These are phyloP conservation scores for Cercocebus atys DNA, from an alignment of 2,113 vertebrate genomes.

Conservation along the genomic window DNA sequence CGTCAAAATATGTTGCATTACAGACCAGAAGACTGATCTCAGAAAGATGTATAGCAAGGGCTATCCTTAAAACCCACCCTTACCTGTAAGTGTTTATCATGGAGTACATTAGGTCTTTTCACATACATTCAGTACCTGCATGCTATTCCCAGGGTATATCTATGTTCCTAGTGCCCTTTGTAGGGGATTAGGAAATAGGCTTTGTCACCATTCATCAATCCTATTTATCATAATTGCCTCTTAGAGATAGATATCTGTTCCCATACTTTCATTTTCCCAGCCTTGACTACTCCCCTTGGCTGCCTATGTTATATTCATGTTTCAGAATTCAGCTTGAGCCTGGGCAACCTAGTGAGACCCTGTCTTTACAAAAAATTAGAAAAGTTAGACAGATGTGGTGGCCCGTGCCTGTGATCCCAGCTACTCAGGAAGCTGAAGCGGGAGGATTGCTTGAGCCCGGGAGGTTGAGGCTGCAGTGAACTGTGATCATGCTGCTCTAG, in stretches of 20 bases:
- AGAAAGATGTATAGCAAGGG: neutral
- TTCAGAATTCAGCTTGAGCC: conserved; percentile 14
- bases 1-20: neutral
- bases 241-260: conserved; percentile 8
- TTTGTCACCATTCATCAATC: neutral
- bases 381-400: too few species aligned
- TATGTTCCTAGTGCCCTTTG: neutral
- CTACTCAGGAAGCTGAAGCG: too few species aligned
- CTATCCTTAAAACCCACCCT: neutral
- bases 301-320: neutral
- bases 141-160: neutral
- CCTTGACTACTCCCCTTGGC: neutral
- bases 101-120: neutral
- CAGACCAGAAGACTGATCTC: neutral
- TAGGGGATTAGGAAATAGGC: neutral
- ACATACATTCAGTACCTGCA: neutral
- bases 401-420: too few species aligned
- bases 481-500: too few species aligned
- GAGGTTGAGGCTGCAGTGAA: too few species aligned
- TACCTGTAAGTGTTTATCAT: neutral
- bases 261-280: conserved; percentile 5
- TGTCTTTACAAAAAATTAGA: neutral
- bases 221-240: neutral
- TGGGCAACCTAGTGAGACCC: neutral
- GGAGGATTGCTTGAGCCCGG: too few species aligned